These are phyloP conservation scores for Babylonia areolata DNA, from an alignment of 1,140 invertebrate genomes.

Conservation along the genomic window DNA sequence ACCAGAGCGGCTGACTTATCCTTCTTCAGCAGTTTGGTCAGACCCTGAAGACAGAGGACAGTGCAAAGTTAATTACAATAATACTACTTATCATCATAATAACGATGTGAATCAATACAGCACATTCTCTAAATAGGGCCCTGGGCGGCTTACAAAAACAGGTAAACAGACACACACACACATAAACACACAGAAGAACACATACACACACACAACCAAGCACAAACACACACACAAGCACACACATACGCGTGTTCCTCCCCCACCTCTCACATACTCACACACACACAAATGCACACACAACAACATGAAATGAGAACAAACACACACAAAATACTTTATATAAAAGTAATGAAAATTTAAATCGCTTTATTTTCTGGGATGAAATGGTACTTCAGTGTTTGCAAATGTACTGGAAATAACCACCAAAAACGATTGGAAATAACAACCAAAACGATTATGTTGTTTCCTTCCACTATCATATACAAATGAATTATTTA, in stretches of 20 bases:
- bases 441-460: no score
- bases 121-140: no score
- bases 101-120: no score
- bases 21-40: constrained; percentile 74
- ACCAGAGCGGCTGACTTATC: constrained; percentile 87
- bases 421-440: no score
- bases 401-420: no score
- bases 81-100: no score
- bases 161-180: neutral
- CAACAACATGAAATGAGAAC: neutral
- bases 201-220: neutral
- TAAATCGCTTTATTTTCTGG: no score
- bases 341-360: no score
- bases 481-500: no score
- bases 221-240: neutral
- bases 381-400: no score
- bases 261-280: neutral
- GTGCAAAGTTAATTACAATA: no score
- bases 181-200: neutral
- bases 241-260: neutral
- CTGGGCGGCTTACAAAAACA: neutral
- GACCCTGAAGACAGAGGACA: constrained; percentile 58
- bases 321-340: neutral
- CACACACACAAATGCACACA: neutral
- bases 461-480: no score